Base-by-base conservation (phyloP, 2,797 vertebrate species). In the Mus caroli region DNA sequence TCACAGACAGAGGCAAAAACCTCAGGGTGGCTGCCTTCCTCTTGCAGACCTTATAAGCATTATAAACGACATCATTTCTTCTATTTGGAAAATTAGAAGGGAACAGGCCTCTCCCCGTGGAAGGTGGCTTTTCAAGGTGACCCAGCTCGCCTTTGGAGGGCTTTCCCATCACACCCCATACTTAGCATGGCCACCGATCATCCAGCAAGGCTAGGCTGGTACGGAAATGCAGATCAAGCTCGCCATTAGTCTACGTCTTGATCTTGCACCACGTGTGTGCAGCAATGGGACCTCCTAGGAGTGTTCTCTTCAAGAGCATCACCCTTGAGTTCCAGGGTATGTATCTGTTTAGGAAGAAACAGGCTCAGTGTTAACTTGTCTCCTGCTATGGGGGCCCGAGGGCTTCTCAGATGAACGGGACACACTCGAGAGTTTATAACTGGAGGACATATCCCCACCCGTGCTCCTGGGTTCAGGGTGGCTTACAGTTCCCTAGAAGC, bases 271-370 rank as follows among this genome's bases (percentile, higher is more conserved):
- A 28, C 12, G 0, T 26, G 10, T 75, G 84, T 85, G n/a, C 40
- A 94, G 77, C 17, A 1, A 54, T 34, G 37, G 7, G 64, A 28
- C 8, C 60, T 92, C 50, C 43, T 5, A 11, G 14, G 46, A 69
- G 84, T 0, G 26, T 91, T 94, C 50, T 78, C 67, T 94, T 19
- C 4, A 56, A 58, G n/a, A 62, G 11, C 28, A n/a, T 71, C 60
- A 11, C 15, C 58, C 6, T 86, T 92, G 12, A 54, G 34, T 78
- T 83, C 77, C 17, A 9, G 15, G 1, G 2, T 79, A 2, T 75
- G 37, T 85, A 78, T 43, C 79, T 71, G 64, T 89, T 64, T 43
- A 86, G 88, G 24, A 37, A 85, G 58, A 91, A 89, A n/a, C 17
- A 60, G 79, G 7, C 2, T 24, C 34, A 50, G 8, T 3, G 13